Percentiles rank a stretch among this genome's conserved stretches.
These are phyloP conservation scores for Andrena flavipes DNA, from an alignment of 2,888 invertebrate genomes.

Conservation along the genomic window DNA sequence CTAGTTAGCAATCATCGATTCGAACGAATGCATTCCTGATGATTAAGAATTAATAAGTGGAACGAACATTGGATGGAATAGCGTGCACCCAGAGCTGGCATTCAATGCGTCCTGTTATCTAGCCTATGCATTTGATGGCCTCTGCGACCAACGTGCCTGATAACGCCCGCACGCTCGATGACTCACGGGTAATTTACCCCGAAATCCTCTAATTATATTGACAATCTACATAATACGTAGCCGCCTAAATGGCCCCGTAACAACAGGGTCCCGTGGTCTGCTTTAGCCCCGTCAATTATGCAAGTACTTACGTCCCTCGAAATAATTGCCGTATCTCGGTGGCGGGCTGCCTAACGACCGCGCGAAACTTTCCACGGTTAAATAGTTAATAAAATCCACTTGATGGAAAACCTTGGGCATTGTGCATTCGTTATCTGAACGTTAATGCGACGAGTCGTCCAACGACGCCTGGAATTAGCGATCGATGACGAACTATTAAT, in stretches of 20 bases:
- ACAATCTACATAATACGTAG: slow-evolving; percentile 52
- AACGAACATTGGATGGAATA: background rate
- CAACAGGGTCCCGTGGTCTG: slow-evolving; percentile 35
- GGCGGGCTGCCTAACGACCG: slow-evolving; percentile 19
- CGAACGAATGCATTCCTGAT: no score
- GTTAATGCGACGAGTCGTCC: background rate
- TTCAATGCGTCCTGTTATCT: slow-evolving; percentile 4
- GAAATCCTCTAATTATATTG: slow-evolving; percentile 48
- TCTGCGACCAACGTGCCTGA: slow-evolving; percentile 21
- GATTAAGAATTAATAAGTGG: no score
- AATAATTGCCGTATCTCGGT: slow-evolving; percentile 35
- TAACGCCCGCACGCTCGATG: slow-evolving; percentile 19
- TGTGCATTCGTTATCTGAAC: background rate
- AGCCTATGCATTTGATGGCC: slow-evolving; percentile 4
- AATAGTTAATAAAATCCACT: slow-evolving; percentile 11
- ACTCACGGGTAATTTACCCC: slow-evolving; percentile 26
- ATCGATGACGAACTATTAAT: background rate
- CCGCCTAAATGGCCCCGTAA: slow-evolving; percentile 30
- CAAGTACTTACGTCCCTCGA: slow-evolving; percentile 16
- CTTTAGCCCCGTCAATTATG: slow-evolving; percentile 49
- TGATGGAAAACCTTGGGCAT: background rate
- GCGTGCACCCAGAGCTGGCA: background rate
- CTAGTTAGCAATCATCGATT: no score
- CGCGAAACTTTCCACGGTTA: slow-evolving; percentile 1
- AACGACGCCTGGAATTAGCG: background rate